Base-by-base conservation (phyloP, 2,797 vertebrate genomes). In the Denticeps clupeoides region DNA sequence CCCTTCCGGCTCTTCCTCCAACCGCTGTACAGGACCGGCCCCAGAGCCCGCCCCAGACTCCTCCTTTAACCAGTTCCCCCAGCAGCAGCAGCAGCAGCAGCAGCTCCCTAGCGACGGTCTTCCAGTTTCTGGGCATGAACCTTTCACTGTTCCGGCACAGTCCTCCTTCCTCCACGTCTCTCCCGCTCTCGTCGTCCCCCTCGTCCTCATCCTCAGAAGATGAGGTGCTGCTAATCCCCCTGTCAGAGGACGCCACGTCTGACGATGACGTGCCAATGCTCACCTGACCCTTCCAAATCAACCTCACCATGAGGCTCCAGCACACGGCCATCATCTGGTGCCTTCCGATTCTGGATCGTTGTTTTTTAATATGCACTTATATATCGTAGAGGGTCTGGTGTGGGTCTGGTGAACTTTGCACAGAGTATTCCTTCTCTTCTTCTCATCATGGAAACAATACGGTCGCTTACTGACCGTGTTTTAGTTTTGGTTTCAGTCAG, bases 151-250 rank as follows among this genome's bases (percentile, higher is more conserved):
- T 84, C 64, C 69, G 80, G 52, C 61, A 68, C 15, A 38, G 35
- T 16, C 74, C 75, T 0, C 68, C 79, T 5, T 69, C 72, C 1
- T 54, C 70, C 47, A 51, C 68, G 23, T 68, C 54, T 35, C 73
- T 78, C 69, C 65, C 67, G 43, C 79, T 83, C 9, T 82, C 81
- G 0, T 51, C 72, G 27, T 81, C 82, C 13, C 72, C 81, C 1
- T 75, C 78, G 8, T 49, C 56, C 9, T 56, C 65, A 71, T 66
- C 74, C 11, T 80, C 77, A 1, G 89, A 92, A 7, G 89, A 92
- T 1, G 90, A 92, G 29, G 89, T 93, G 41, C 72, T 92, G 49
- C 78, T 93, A 1, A 79, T 92, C 62, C 88, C 89, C 1, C 76
- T 91, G 40, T 79, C 86, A 1, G 89, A 90, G 16, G 81, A 83